Evolutionary conservation across 2,113 vertebrate genomes (phyloP), one percentile per base, ranked within the genome.

Genomic region (Colossoma macropomum): DNA sequence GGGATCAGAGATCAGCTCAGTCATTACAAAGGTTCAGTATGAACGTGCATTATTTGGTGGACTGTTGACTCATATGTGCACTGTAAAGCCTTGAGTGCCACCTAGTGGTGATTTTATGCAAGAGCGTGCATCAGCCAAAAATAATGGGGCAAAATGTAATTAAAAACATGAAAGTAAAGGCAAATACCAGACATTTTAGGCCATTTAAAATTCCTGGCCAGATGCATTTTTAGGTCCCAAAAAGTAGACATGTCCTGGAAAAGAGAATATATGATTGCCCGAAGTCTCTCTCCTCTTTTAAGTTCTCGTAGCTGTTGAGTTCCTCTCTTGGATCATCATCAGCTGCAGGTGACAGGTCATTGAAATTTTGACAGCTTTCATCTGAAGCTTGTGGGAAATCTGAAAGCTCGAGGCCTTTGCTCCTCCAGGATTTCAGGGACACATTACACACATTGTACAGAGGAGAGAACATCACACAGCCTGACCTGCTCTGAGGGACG

Each of bases 371-470:
- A 56, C 17, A 56, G 54, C 21, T 21, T 30, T 79, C 45, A 32
- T 79, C 30, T 8, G 69, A n/a, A 1, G 69, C 50, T 41, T 80
- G 79, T 17, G 69, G 79, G 34, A 80, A 80, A 54, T 72, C 79
- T 1, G 23, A 3, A 30, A 80, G 54, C 68, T 56, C 54, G 1
- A 23, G 54, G 54, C 13, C 54, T 56, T 56, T 56, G 0, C 19
- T 0, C 21, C 54, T 56, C 54, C 54, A 23, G 54, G 54, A 19
- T 17, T 52, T 52, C 50, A 52, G 6, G 15, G 54, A 56, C 19
- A 56, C 54, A 6, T 23, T 23, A 23, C 19, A 56, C 54, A 56
- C 54, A 23, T 56, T 6, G 54, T 56, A 19, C 54, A 56, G 54
- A 23, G 54, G 54, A 56, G 19, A 56, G 54, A 19, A 56, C 54